A percentile compares a stretch with the other conserved stretches of the same genome.
Evolutionary conservation across 2,797 vertebrate species (phyloP).

Genomic region (Sebastolobus altivelis): DNA sequence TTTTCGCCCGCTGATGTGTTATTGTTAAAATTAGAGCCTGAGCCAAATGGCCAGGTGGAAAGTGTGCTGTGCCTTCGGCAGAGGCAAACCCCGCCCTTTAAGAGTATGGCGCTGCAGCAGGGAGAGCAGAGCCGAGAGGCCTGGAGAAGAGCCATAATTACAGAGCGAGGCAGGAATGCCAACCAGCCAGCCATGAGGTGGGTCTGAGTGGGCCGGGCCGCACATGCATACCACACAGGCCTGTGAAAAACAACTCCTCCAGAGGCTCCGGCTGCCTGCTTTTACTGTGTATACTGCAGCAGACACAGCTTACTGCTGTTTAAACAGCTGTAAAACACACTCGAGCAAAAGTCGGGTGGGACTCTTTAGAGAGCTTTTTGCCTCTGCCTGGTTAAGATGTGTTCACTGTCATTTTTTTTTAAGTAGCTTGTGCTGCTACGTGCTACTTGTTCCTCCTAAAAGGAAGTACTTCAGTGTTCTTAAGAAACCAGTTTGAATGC

Average conservation of each 20-base stretch:
- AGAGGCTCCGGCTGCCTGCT: slow-evolving; percentile 54
- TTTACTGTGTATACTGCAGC: slow-evolving; percentile 43
- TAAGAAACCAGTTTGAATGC: slow-evolving; percentile 9
- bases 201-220: slow-evolving; percentile 70
- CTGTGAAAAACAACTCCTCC: slow-evolving; percentile 82
- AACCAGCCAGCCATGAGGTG: slow-evolving; percentile 81
- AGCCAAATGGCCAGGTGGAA: slow-evolving; percentile 63
- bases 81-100: slow-evolving; percentile 34
- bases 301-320: slow-evolving; percentile 54
- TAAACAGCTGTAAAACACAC: slow-evolving; percentile 64
- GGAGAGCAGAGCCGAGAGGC: slow-evolving; percentile 54
- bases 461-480: slow-evolving; percentile 12
- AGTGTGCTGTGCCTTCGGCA: slow-evolving; percentile 7
- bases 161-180: slow-evolving; percentile 82
- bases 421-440: not conserved
- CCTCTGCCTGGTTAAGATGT: slow-evolving; percentile 21
- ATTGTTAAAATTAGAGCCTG: slow-evolving; percentile 63
- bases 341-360: slow-evolving; percentile 8
- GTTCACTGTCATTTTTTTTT: slow-evolving; percentile 33
- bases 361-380: slow-evolving; percentile 28
- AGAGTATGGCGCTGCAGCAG: not conserved
- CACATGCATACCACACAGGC: slow-evolving; percentile 80
- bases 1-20: slow-evolving; percentile 43
- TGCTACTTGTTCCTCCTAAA: slow-evolving; percentile 24
- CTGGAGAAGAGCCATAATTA: slow-evolving; percentile 81